Evolutionary conservation across 2,113 vertebrate genomes (phyloP), one percentile per base, ranked within the genome.

Genomic region (Oryzias curvinotus): DNA sequence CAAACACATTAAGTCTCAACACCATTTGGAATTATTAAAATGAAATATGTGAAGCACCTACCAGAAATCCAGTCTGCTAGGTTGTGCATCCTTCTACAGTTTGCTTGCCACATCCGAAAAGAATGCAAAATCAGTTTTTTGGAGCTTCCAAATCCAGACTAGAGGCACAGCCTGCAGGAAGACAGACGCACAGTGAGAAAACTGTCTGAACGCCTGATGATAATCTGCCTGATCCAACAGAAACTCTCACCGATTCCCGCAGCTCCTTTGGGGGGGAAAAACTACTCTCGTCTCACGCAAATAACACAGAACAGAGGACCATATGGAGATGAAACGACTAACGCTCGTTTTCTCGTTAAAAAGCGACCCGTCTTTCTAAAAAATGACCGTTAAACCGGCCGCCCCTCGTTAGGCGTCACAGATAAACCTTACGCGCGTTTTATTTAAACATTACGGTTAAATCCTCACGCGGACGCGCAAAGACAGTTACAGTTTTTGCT

Each of bases 41-140:
- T 8, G 43, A 57, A 18, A 3, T 7, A 56, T 23, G n/a, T 2
- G 52, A 57, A 48, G 17, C 63, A 44, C 87, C 12, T 80, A 90
- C 87, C 87, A 8, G 89, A 89, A 51, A 90, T 87, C 89, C 89
- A 90, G 77, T 88, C 78, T 70, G 89, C 71, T 66, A 90, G 71
- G 75, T 89, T 78, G 68, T 88, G 89, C 89, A 90, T 90, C 43
- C 82, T 80, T 69, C 80, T 84, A 78, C 79, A 89, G 79, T 87
- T 89, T 57, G 78, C 79, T 75, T 81, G 85, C 87, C 87, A 89
- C 86, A 89, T 90, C 73, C 77, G 70, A 89, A 81, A 49, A 78
- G 36, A 30, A 3, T 57, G 50, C 49, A 3, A 54, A 52, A 52
- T 47, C 51, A 54, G 25, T 78, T 69, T 23, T 21, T 73, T 16